These are phyloP conservation scores for Aegypius monachus DNA, from an alignment of 2,113 vertebrate species.

Conservation along the genomic window DNA sequence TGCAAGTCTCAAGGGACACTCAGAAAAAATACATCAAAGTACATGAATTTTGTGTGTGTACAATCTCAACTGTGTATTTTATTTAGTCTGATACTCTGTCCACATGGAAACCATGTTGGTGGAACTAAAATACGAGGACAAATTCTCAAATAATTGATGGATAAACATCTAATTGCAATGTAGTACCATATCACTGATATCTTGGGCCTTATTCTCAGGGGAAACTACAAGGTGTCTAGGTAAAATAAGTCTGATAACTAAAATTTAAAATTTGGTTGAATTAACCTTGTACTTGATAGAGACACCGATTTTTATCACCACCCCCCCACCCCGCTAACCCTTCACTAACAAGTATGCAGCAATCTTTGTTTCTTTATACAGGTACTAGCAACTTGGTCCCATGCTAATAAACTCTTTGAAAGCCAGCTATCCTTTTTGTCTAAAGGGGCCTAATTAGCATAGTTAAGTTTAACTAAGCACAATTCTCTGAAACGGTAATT, in stretches of 20 bases:
- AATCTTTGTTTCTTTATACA: background rate
- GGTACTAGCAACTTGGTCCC: background rate
- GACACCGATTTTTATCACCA: background rate
- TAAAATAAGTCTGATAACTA: background rate
- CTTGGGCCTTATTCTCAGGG: background rate
- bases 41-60: background rate
- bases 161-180: background rate
- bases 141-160: background rate
- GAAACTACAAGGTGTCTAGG: background rate
- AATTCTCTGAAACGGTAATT: background rate
- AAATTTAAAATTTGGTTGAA: background rate
- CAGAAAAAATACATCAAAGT: background rate
- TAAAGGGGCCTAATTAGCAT: background rate
- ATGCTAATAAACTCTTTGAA: no score
- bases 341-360: background rate
- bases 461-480: background rate
- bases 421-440: background rate
- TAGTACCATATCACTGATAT: fast-evolving
- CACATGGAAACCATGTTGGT: background rate
- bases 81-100: background rate
- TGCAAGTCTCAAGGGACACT: background rate
- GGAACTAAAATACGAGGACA: background rate
- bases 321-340: background rate
- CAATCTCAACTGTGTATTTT: background rate
- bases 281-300: background rate